Evolutionary conservation across 2,113 vertebrate species (phyloP), one percentile per base, ranked within the genome.

Genomic region (Psittacus erithacus): DNA sequence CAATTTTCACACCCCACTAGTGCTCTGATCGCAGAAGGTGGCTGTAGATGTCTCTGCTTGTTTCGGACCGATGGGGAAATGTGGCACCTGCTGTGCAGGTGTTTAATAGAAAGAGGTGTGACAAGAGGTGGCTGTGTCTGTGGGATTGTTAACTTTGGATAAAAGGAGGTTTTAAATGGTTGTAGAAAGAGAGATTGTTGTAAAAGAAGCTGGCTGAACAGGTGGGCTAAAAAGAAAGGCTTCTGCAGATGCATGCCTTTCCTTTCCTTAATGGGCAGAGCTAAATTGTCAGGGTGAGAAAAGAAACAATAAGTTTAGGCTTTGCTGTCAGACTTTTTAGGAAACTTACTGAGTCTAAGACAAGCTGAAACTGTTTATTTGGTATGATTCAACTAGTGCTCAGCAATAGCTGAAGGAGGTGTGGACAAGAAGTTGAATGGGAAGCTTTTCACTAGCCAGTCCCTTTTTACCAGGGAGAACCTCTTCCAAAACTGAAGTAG

Each of bases 1-100:
- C 20, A 55, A 0, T 33, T 50, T 25, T 46, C 0, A 0, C 18
- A 62, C 2, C 18, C 2, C 10, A 49, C 18, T 57, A 33, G 23
- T 39, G 53, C 38, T 69, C 44, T 0, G 0, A 7, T 78, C 31
- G 5, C 17, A 5, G 46, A 6, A 71, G 52, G 24, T 3, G 7
- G 9, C 64, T 77, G 16, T n/a, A n/a, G 74, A 79, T 31, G 18
- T 78, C 35, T 81, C 1, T 41, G 55, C 73, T 82, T 68, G n/a
- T 64, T 91, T 92, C 9, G 12, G 29, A 27, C 9, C 1, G 0
- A 5, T n/a, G 39, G 9, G 62, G 20, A 60, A 77, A 83, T 5
- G 9, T 13, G 43, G 5, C 7, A 31, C 63, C 24, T 60, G 6
- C 77, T 68, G 68, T 64, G 68, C 39, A 75, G 49, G 49, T 17